These are phyloP conservation scores for Plutomurus gul DNA, from an alignment of 1,140 invertebrate species.

Conservation along the genomic window DNA sequence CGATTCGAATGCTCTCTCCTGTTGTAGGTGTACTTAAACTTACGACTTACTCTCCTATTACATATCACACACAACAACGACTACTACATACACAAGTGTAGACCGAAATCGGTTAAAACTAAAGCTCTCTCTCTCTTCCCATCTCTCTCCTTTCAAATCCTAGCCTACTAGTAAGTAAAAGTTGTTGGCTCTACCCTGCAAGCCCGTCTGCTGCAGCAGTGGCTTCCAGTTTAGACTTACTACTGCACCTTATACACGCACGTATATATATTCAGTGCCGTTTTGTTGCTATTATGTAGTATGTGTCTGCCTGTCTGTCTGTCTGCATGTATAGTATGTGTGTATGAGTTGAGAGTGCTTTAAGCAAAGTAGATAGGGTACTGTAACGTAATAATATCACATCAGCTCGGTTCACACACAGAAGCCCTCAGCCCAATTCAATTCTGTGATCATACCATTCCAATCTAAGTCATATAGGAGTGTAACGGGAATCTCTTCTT, in stretches of 20 bases:
- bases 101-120: too few relatives aligned
- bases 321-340: neutral
- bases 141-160: too few relatives aligned
- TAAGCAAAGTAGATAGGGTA: neutral
- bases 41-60: too few relatives aligned
- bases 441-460: neutral
- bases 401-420: neutral
- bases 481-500: too few relatives aligned
- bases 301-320: neutral
- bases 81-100: too few relatives aligned
- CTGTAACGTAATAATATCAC: constrained; percentile 2
- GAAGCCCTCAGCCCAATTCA: neutral
- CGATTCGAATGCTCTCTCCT: neutral
- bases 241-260: neutral
- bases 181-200: too few relatives aligned
- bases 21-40: neutral
- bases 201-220: too few relatives aligned
- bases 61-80: neutral
- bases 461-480: too few relatives aligned
- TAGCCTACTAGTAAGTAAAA: too few relatives aligned
- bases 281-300: neutral
- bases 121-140: too few relatives aligned
- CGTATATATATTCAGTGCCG: neutral
- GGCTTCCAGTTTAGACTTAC: neutral
- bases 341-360: neutral